Evolutionary conservation across 1,140 invertebrate genomes (phyloP), one percentile per base, ranked within the genome.

Genomic region (Drosophila ananassae): DNA sequence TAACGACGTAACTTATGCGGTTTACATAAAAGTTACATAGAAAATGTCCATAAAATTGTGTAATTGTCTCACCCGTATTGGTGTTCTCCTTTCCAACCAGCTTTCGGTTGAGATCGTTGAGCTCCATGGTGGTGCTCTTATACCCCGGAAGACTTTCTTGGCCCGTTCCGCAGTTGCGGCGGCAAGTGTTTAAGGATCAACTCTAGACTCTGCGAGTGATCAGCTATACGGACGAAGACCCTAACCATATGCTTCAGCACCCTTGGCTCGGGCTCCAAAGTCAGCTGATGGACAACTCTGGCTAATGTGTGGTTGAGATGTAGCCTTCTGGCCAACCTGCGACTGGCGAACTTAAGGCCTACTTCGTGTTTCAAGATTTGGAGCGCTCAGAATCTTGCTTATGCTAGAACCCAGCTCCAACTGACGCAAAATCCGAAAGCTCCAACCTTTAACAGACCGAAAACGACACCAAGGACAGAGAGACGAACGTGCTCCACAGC

Each of bases 211-310:
- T 97, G 96, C 57, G 97, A 95, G 93, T 99, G 99, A 91, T 99
- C 98, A 10, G 98, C 98, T 0, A 99, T 93, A 69, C 98, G 94
- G 0, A 98, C 92, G 91, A 99, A 99, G 92, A 98, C 99, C 10
- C 98, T 93, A 2, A 99, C 97, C 32, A 99, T 98, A 94, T 99
- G 98, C 90, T 99, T 99, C 10, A 99, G 93, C 0, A 99, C 93
- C 58, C 98, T 93, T 6, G 97, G 96, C 1, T 98, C 99, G 6
- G 97, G 97, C 90, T 99, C 98, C 92, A 99, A 98, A 0, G 98
- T 97, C 53, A 99, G 92, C 6, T 97, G 96, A 32, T 99, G 92
- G 0, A 99, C 98, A 98, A 99, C 99, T 94, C 99, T 99, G 3
- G 98, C 97, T 85, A 77, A 25, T 10, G 73, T 71, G 58, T 71